Percentiles rank a stretch among this genome's conserved stretches.
phyloP scores from a whole-genome alignment of 1,140 invertebrate species.

The Drosophila pallidifrons region DNA sequence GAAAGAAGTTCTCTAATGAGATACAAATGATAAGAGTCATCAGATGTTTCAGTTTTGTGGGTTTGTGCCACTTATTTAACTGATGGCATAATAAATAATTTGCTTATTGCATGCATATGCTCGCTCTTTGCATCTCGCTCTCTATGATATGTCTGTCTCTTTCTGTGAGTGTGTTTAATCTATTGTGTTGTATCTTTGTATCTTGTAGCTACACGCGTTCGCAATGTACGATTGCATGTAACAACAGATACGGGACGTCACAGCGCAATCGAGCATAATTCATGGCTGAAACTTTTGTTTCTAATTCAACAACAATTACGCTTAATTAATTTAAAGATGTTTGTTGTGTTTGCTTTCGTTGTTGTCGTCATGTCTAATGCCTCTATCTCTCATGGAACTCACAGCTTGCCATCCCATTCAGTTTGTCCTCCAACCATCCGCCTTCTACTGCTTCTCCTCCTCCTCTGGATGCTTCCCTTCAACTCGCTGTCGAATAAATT shows the following conservation, averaged over 20 bases:
- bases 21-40: constrained; percentile 79
- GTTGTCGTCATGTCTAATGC: constrained; percentile 46
- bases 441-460: constrained; percentile 3
- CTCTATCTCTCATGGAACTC: constrained; percentile 24
- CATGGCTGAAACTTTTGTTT: constrained; percentile 77
- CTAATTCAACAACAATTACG: constrained; percentile 80
- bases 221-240: constrained; percentile 16
- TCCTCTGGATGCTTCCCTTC: not conserved
- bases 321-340: constrained; percentile 84
- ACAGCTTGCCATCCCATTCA: constrained; percentile 5
- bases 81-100: constrained; percentile 83
- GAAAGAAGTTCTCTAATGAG: constrained; percentile 80
- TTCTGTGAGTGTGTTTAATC: constrained; percentile 17
- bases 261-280: constrained; percentile 55
- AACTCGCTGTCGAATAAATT: constrained; percentile 46
- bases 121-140: not conserved
- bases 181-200: constrained; percentile 59
- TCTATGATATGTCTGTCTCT: not conserved
- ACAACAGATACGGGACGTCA: constrained; percentile 25
- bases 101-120: constrained; percentile 79
- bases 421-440: constrained; percentile 10
- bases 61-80: constrained; percentile 65
- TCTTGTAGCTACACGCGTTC: constrained; percentile 62
- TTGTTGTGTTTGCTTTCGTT: constrained; percentile 40
- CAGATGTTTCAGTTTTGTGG: constrained; percentile 47